Evolutionary conservation across 2,797 vertebrate species (phyloP), one percentile per base, ranked within the genome.

Genomic region (Silurus aristotelis): DNA sequence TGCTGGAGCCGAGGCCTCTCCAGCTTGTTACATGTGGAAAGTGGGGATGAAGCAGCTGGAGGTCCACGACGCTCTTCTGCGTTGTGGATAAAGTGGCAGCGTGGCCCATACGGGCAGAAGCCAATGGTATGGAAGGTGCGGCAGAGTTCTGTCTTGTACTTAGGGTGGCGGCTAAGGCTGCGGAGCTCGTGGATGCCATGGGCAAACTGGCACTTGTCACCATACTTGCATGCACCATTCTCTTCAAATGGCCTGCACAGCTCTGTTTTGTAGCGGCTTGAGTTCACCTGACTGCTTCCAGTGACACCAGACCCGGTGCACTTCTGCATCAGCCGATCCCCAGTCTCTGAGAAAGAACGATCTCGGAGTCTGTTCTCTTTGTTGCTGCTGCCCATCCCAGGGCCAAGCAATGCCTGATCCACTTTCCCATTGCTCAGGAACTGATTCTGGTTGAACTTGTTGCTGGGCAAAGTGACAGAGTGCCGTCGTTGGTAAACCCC

Each of bases 81-180:
- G 1, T 97, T 98, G 93, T 97, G 97, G 90, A 98, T 97, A 95
- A 98, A 98, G 93, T 97, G 97, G 93, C 97, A 98, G 89, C 97
- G 96, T 0, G 97, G 96, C 87, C 97, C 97, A 0, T 97, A 97
- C 0, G 97, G 97, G 90, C 97, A 98, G 95, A 97, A 98, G 31
- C 97, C 97, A n/a, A 98, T 98, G 93, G 97, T 98, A 93, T 98
- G 97, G 94, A 97, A 98, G 88, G 97, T 98, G 94, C 97, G 97
- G 93, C 97, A 98, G 87, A 97, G 95, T 95, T 98, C 97, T 0
- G 97, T 98, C 92, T 98, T 98, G 95, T 98, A 97, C 89, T 97
- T 97, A 91, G 97, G 97, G 87, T 98, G 97, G 80, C 97, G 96
- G 88, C 95, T 97, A 89, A 97, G 94, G 94, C 96, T 97, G 85